Conservation (phyloP, 2,888 invertebrate genomes). For the Arge pagana region DNA sequence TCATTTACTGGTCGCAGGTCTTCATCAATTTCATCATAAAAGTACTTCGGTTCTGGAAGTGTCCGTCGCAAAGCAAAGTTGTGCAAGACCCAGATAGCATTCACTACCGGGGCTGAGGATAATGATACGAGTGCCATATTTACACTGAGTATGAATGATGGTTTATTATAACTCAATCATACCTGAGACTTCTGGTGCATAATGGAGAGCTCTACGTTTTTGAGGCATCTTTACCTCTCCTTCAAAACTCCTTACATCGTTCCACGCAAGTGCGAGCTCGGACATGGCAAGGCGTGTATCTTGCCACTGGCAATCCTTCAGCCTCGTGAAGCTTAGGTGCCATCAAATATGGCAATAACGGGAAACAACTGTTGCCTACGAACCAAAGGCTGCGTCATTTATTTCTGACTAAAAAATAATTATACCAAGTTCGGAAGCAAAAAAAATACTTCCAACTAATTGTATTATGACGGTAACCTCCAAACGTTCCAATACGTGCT, state of each 20-base stretch:
- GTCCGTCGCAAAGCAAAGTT: conserved; percentile 18
- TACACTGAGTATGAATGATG: neutral
- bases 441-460: conserved; percentile 2
- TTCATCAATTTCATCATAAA: conserved; percentile 15
- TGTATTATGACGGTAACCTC: conserved; percentile 6
- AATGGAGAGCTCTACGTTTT: conserved; percentile 23
- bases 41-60: conserved; percentile 3
- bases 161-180: conserved; percentile 6
- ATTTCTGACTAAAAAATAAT: neutral
- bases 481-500: neutral
- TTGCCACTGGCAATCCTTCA: conserved; percentile 15
- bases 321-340: conserved; percentile 14
- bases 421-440: conserved; percentile 3
- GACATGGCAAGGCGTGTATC: conserved; percentile 12
- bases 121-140: conserved; percentile 12
- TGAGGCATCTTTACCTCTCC: conserved; percentile 20
- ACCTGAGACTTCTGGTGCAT: conserved; percentile 20
- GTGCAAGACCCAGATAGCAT: conserved; percentile 21
- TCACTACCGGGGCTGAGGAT: conserved; percentile 19
- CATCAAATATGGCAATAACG: conserved; percentile 10
- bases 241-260: conserved; percentile 17
- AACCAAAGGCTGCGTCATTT: conserved; percentile 6
- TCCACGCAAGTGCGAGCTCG: conserved; percentile 8
- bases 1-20: neutral
- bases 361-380: conserved; percentile 11